These are phyloP conservation scores for Pseudochirops cupreus DNA, from an alignment of 2,797 vertebrate genomes.

Conservation along the genomic window DNA sequence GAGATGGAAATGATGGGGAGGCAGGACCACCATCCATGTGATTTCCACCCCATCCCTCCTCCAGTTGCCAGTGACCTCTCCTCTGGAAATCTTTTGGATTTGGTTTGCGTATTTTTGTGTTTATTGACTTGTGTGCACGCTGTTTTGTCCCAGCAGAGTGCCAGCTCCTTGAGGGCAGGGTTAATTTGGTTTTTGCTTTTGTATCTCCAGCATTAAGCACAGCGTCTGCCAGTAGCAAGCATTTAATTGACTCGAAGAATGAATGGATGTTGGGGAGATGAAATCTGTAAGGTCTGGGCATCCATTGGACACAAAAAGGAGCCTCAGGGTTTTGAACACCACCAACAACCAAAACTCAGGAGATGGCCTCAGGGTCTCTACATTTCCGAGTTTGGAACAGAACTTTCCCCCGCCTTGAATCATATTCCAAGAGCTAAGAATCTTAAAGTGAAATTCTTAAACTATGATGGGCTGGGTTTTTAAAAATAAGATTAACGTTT, in stretches of 20 bases:
- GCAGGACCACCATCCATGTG: background rate
- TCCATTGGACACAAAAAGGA: background rate
- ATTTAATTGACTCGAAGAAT: background rate
- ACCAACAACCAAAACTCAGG: background rate
- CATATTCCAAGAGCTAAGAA: background rate
- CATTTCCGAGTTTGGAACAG: background rate
- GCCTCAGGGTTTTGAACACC: background rate
- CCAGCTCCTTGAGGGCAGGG: background rate
- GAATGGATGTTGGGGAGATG: background rate
- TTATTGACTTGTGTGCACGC: background rate
- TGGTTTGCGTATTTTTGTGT: background rate
- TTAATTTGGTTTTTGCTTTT: background rate
- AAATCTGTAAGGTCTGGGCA: background rate
- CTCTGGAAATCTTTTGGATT: background rate
- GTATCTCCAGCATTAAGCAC: background rate
- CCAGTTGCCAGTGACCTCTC: background rate
- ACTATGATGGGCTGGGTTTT: background rate
- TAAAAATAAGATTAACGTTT: background rate
- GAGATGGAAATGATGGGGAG: background rate
- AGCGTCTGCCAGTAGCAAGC: background rate
- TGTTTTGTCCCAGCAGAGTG: background rate
- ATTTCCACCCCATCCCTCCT: background rate
- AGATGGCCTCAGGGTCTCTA: background rate
- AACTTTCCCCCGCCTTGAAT: background rate
- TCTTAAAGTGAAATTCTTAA: background rate